Evolutionary conservation across 2,888 invertebrate genomes (phyloP), one percentile per base, ranked within the genome.

Genomic region (Cyclophora albipunctata): DNA sequence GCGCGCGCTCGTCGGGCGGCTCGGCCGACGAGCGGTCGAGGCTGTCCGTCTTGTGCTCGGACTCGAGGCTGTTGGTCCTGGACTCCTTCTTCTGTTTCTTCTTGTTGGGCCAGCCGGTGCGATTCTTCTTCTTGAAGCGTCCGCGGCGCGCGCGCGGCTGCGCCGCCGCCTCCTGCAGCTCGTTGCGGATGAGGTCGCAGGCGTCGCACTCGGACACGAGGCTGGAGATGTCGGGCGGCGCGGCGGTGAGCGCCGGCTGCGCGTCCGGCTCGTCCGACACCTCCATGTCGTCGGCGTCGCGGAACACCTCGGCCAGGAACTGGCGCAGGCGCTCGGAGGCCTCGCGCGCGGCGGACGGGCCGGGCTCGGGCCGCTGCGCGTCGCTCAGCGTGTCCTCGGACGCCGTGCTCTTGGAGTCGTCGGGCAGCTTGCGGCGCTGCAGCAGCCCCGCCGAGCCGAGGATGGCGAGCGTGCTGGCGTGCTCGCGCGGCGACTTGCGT

Each of bases 381-480:
- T 85, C 88, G 57, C 81, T 85, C 51, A 77, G 63, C 2, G 84
- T 81, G 54, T 88, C 86, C 53, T 89, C 86, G 0, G 89, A 87
- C 0, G 88, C 85, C 7, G 88, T 82, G 1, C 87, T 86, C 63
- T 88, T 84, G 20, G 75, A 70, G 63, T 84, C 90, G 51, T 84
- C 90, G 2, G 65, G 60, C 54, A 82, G 71, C 62, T 84, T 90
- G 50, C 91, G 78, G 47, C 90, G 84, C 40, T 92, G 90, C 5
- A 92, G 81, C 34, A 93, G 76, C 49, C 92, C 92, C 42, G 83
- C 84, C 0, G 86, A 83, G 5, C 93, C 93, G 3, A 96, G 91
- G 51, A 96, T 94, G 0, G 96, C 96, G 53, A 96, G 78, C 0
- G 96, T 96, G 0, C 96, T 96, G 0, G 96, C 96, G 71, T 96